A percentile compares a stretch with the other conserved stretches of the same genome.
Evolutionary conservation across 2,888 invertebrate genomes (phyloP).

Genomic region (Dasypolia templi): DNA sequence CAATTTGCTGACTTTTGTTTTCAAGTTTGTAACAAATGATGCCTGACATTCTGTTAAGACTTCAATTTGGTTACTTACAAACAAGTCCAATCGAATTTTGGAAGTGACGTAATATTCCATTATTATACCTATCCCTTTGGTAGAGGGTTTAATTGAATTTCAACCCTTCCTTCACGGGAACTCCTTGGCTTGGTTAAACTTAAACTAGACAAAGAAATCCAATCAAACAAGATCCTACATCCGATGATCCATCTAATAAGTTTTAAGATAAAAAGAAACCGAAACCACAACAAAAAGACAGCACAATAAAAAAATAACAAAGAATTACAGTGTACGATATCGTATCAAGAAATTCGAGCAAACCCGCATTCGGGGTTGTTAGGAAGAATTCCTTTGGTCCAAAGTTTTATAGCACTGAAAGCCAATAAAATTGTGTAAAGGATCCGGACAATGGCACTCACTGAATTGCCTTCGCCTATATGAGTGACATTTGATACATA

Average conservation of each 20-base stretch:
- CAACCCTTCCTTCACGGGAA: constrained; percentile 38
- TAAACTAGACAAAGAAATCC: constrained; percentile 52
- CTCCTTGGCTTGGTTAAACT: constrained; percentile 42
- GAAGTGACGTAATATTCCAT: constrained; percentile 32
- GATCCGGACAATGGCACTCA: constrained; percentile 71
- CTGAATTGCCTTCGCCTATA: constrained; percentile 68
- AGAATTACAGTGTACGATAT: constrained; percentile 68
- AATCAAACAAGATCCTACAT: constrained; percentile 50
- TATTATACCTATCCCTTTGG: constrained; percentile 26
- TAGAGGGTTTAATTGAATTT: constrained; percentile 42
- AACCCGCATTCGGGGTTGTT: constrained; percentile 69
- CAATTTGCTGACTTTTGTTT: background rate
- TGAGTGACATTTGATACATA: constrained; percentile 68
- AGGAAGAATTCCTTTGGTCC: constrained; percentile 73
- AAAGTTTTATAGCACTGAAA: constrained; percentile 73
- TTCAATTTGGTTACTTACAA: constrained; percentile 3
- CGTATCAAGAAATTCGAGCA: constrained; percentile 72
- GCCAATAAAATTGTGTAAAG: constrained; percentile 76
- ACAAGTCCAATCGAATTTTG: constrained; percentile 18
- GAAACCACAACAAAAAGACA: constrained; percentile 62
- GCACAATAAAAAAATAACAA: constrained; percentile 70
- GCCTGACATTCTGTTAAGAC: constrained; percentile 5
- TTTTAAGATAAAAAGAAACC: constrained; percentile 60
- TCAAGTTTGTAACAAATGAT: background rate
- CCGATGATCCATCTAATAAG: constrained; percentile 56